Evolutionary conservation across 2,888 invertebrate genomes (phyloP), one percentile per base, ranked within the genome.

Genomic region (Drosophila cognata): DNA sequence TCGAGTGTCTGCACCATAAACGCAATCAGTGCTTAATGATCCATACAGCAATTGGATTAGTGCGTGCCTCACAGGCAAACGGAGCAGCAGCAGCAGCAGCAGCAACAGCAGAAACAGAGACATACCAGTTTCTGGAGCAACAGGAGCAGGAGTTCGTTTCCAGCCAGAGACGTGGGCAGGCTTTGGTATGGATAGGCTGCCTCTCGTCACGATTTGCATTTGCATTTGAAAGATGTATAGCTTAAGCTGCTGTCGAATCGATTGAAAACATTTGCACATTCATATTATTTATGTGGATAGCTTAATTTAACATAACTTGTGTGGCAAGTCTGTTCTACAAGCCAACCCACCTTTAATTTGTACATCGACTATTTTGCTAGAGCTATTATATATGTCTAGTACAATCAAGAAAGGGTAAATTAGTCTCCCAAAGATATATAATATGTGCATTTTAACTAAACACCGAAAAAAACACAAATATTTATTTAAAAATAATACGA

Each of bases 21-120:
- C 84, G 87, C 82, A 87, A 89, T 87, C 87, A 78, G 82, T 90
- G 90, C 74, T 84, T 90, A 90, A 90, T 90, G 87, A 89, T 88
- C 88, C 87, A 69, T 76, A 67, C 53, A 56, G 74, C 82, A 84
- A 87, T 90, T 90, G 87, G 84, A 87, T 87, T 87, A 87, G 84
- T 80, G 77, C 56, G 61, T 77, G 77, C 75, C 71, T 61, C 48
- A 51, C 60, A 70, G 82, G 79, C 58, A 73, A 63, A 78, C 51
- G 55, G 52, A 72, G 33, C 33, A 33, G 21, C 56, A 72, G 33
- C 33, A 33, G 21, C 52, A 62, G 33, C 52, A 41, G 55, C 43
- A 62, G 35, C 48, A 51, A 46, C 35, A 65, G 36, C 35, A 53
- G 48, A 35, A 53, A 59, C 36, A 64, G 62, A 29, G 43, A 33